Base-by-base conservation (phyloP, 2,888 invertebrate species). In the Blera fallax region DNA sequence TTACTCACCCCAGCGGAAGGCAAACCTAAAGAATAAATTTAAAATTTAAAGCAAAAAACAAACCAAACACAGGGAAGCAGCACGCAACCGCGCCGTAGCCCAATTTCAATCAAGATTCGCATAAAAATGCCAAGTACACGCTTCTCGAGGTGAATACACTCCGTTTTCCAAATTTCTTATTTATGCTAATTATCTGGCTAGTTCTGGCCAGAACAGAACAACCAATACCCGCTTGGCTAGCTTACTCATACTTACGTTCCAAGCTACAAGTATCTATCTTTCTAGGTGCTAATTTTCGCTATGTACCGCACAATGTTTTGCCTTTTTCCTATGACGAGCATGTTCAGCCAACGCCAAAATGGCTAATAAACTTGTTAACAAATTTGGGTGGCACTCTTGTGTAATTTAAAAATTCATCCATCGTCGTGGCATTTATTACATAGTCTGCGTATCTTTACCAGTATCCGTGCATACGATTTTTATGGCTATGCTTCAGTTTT, bases 111-210 rank as follows among this genome's bases (percentile, higher is more conserved):
- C 5, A 40, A 79, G 34, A 84, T 84, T 74, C 70, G 50, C 74
- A 79, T 64, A 54, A 69, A 73, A 83, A 83, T 67, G 24, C 74
- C 54, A 78, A 40, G 40, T 73, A 64, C 67, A 65, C 48, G 29
- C 34, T 18, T 40, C 45, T 0, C 24, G 24, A 74, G 84, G 84
- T 84, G 74, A 84, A 84, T 80, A 76, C 58, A 84, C 84, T 76
- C 65, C 34, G 11, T 73, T 45, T 5, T 37, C 48, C 48, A 74
- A 83, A 69, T 72, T 79, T 27, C 27, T 27, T 80, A 56, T 69
- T 64, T 74, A 84, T 84, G 84, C 58, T 56, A 84, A 84, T 82
- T 18, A 34, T 1, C 21, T 8, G n/a, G n/a, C 4, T 8, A 43
- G 40, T 50, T 67, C 67, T 50, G 24, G 29, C 32, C 54, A 8